Conservation (phyloP, 1,140 invertebrate species). For the Orius insidiosus region DNA sequence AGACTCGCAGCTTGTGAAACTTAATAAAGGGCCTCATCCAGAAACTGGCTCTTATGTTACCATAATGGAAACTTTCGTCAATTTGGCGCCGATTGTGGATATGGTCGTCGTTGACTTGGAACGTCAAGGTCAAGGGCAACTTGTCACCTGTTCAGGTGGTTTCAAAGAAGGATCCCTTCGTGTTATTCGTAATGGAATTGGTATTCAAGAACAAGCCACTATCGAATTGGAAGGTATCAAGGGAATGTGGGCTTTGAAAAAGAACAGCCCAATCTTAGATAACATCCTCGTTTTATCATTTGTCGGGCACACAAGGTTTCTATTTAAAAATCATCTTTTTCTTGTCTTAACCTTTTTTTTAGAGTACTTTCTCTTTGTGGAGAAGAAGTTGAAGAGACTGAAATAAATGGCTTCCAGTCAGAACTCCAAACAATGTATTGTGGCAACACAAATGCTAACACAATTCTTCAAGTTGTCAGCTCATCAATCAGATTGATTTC, state of each 20-base stretch:
- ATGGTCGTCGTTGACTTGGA: slow-evolving; percentile 96
- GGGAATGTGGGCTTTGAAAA: slow-evolving; percentile 85
- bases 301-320: slow-evolving; percentile 73
- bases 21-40: slow-evolving; percentile 62
- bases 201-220: slow-evolving; percentile 91
- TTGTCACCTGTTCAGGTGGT: slow-evolving; percentile 93
- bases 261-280: slow-evolving; percentile 41
- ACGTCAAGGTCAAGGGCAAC: slow-evolving; percentile 89
- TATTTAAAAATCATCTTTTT: slow-evolving; percentile 6
- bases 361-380: slow-evolving; percentile 20
- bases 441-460: slow-evolving; percentile 69
- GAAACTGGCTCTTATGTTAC: slow-evolving; percentile 79
- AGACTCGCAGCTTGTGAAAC: slow-evolving; percentile 87
- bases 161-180: slow-evolving; percentile 93
- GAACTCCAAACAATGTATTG: slow-evolving; percentile 87
- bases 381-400: slow-evolving; percentile 74
- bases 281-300: slow-evolving; percentile 86
- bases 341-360: slow-evolving; percentile 6
- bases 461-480: slow-evolving; percentile 71
- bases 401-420: slow-evolving; percentile 72
- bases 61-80: slow-evolving; percentile 91
- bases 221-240: slow-evolving; percentile 95
- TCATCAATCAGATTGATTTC: slow-evolving; percentile 49
- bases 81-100: slow-evolving; percentile 92
- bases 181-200: slow-evolving; percentile 94